Evolutionary conservation across 53 echinoderm and acorn worm genomes (phyloP).

Genomic region (Holothuria scabra): DNA sequence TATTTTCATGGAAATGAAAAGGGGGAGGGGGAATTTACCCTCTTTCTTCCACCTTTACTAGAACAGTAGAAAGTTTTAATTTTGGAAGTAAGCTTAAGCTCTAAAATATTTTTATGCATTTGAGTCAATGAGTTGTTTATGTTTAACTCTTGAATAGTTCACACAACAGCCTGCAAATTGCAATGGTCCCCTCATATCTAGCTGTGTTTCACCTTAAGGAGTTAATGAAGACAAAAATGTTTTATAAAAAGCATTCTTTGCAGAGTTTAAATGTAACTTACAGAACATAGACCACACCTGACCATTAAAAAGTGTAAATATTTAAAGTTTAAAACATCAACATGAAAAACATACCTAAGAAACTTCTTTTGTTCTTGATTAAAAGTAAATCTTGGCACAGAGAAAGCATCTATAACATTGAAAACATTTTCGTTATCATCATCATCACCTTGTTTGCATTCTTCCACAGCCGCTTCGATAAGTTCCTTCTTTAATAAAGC

Average conservation of each 20-base stretch:
- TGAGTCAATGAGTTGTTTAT: no score
- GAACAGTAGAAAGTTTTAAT: no score
- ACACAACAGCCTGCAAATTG: no score
- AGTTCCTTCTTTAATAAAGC: conserved; percentile 72
- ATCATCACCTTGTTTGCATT: conserved; percentile 85
- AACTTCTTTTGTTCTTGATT: conserved; percentile 91
- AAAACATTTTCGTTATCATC: conserved; percentile 81
- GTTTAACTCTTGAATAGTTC: no score
- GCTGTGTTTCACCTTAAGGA: no score
- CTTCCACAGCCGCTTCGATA: conserved; percentile 87
- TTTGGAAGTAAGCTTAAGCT: no score
- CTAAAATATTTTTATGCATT: no score
- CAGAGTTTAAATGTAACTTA: neutral
- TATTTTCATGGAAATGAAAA: no score
- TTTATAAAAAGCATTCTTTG: neutral
- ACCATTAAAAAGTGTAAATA: neutral
- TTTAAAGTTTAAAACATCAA: neutral
- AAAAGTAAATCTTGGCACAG: conserved; percentile 85
- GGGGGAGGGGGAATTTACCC: no score
- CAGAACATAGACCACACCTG: neutral
- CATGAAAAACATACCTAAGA: conserved; percentile 63
- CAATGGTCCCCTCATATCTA: no score
- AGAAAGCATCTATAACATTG: conserved; percentile 87
- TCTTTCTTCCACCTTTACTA: no score
- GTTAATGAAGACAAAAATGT: neutral